phyloP scores from a whole-genome alignment of 2,797 vertebrate genomes.

The Acipenser transmontanus region DNA sequence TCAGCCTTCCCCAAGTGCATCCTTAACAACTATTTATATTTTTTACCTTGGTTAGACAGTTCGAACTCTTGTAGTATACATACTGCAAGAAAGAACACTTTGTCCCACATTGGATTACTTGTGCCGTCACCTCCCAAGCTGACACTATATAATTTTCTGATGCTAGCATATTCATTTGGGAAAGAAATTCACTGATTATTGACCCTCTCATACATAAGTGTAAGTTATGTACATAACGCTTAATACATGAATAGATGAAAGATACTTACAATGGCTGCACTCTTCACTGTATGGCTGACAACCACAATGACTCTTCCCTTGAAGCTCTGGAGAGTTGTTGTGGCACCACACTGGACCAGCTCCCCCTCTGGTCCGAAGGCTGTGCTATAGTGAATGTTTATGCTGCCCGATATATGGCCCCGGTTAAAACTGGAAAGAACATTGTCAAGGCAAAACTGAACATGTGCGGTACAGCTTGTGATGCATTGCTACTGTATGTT shows the following conservation, averaged over 20 bases:
- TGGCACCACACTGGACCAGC: slow-evolving; percentile 69
- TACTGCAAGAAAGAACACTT: too few species aligned
- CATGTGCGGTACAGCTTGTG: too few species aligned
- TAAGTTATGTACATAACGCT: slow-evolving; percentile 11
- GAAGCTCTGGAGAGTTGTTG: slow-evolving; percentile 72
- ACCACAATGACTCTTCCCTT: slow-evolving; percentile 85
- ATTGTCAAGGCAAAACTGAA: slow-evolving; percentile 42
- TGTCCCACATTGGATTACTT: background rate
- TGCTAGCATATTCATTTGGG: background rate
- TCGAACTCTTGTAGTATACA: too few species aligned
- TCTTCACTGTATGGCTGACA: slow-evolving; percentile 77
- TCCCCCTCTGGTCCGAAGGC: slow-evolving; percentile 77
- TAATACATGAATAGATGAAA: slow-evolving; percentile 2
- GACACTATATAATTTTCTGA: too few species aligned
- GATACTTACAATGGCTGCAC: slow-evolving; percentile 67
- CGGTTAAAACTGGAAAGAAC: slow-evolving; percentile 71
- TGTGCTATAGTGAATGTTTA: slow-evolving; percentile 78
- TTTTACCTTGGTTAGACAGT: too few species aligned
- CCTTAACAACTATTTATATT: too few species aligned
- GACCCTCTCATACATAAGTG: background rate
- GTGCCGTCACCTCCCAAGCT: too few species aligned
- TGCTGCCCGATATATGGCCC: slow-evolving; percentile 87
- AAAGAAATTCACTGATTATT: background rate
- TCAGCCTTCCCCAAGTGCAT: too few species aligned
- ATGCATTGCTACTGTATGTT: too few species aligned